phyloP scores from a whole-genome alignment of 2,888 invertebrate genomes.

The Entomobrya multifasciata region DNA sequence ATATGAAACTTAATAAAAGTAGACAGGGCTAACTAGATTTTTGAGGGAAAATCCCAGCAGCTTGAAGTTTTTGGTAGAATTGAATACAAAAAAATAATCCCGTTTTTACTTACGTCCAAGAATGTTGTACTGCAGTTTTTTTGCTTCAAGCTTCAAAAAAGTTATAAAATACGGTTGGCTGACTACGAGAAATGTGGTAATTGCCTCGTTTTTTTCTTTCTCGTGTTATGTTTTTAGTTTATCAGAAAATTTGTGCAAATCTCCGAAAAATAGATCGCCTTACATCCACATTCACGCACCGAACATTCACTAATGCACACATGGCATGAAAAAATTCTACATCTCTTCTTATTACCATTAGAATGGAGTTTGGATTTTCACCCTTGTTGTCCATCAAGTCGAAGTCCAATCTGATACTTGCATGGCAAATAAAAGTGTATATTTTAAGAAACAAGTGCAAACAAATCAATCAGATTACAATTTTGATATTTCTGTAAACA shows the following conservation, averaged over 20 bases:
- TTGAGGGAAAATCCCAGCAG: background rate
- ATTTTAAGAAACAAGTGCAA: no score
- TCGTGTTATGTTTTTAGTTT: background rate
- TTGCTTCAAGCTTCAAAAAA: background rate
- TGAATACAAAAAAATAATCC: constrained; percentile 7
- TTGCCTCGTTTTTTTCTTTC: background rate
- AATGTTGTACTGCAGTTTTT: background rate
- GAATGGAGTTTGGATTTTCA: no score
- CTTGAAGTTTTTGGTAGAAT: no score
- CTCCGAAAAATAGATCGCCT: background rate
- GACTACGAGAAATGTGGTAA: constrained; percentile 17
- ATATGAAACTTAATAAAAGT: background rate
- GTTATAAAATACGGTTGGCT: constrained; percentile 4
- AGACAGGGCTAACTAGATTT: background rate
- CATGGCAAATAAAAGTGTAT: no score
- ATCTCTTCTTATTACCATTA: no score
- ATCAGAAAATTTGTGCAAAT: background rate
- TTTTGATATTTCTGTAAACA: no score
- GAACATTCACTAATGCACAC: background rate
- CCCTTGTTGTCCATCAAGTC: no score
- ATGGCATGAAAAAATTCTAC: no score
- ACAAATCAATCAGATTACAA: no score
- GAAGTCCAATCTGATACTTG: no score
- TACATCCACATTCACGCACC: constrained; percentile 3
- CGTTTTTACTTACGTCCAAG: background rate